Base-by-base conservation (phyloP, 2,113 vertebrate species). In the Leuciscus idus region DNA sequence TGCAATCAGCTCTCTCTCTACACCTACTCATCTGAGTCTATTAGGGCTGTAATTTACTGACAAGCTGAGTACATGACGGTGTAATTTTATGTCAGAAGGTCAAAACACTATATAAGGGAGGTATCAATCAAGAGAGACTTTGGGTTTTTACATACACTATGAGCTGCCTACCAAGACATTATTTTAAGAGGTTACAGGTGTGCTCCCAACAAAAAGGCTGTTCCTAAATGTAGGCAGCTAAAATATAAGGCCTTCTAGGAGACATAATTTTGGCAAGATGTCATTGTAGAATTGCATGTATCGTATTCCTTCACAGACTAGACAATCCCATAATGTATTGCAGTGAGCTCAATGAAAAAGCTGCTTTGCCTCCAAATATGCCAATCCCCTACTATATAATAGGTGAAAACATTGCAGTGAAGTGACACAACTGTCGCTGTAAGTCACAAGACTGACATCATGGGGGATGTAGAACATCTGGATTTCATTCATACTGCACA, bases 21-120 rank as follows among this genome's bases (percentile, higher is more conserved):
- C 59, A 46, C 59, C 78, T 81, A 28, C 78, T 81, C 59, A 64
- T 64, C 4, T 64, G 59, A 64, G 23, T 64, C 78, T 64, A 81
- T 81, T 64, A 81, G 36, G 30, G 59, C n/a, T 50, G 79, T 66
- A 81, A 81, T 81, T 81, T 66, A 66, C 59, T 19, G 79, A 66
- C 79, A 48, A 66, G 79, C 79, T 48, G n/a, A 66, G 36, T 80
- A 61, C 57, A n/a, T 80, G 77, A 50, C 30, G 36, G 61, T 66
- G 26, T 66, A 50, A 66, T 81, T 81, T 81, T 66, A 81, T 81
- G 39, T 66, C 79, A 81, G 39, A 66, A 46, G 61, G 59, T 81
- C 79, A 66, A 66, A 57, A 66, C 36, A 28, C 39, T 48, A 62
- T 48, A 64, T 30, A 64, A 81, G 36, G 78, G 64, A 64, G 43